Evolutionary conservation across 2,888 invertebrate species (phyloP).

Genomic region (Zaprionus obscuricornis): DNA sequence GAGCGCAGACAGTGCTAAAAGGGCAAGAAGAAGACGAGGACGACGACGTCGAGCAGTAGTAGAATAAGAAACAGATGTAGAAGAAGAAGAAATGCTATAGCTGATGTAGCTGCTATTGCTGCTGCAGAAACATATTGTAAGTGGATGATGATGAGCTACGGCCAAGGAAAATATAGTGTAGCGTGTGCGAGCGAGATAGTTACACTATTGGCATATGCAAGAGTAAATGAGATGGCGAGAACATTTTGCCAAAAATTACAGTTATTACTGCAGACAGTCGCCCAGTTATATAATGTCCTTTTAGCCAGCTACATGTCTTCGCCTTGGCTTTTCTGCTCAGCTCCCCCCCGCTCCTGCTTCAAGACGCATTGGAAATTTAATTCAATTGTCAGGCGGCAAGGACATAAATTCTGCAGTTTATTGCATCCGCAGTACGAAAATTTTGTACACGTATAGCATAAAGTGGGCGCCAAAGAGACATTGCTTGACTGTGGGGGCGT

Average conservation of each 20-base stretch:
- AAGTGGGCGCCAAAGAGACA: no score
- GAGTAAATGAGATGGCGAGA: constrained; percentile 25
- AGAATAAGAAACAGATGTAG: no score
- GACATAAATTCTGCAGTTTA: constrained; percentile 75
- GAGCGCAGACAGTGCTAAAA: constrained; percentile 11
- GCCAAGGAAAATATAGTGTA: not conserved
- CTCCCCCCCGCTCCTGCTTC: not conserved
- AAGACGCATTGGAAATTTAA: constrained; percentile 74
- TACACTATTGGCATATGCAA: not conserved
- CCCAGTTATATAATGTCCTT: constrained; percentile 44
- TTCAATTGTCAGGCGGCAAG: constrained; percentile 71
- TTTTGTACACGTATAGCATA: constrained; percentile 56
- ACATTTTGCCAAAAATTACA: constrained; percentile 76
- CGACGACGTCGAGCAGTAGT: no score
- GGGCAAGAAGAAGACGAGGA: not conserved
- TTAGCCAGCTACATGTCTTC: constrained; percentile 1
- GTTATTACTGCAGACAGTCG: constrained; percentile 75
- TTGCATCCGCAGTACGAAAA: constrained; percentile 75
- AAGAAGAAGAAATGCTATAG: no score
- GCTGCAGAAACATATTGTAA: constrained; percentile 47
- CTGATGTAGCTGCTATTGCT: not conserved
- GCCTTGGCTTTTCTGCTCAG: not conserved
- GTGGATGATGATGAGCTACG: constrained; percentile 49
- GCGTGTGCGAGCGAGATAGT: constrained; percentile 1
- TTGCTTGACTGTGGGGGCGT: not conserved